A percentile compares a stretch with the other conserved stretches of the same genome.
Conservation (phyloP, 2,888 invertebrate genomes). For the Melipona bicolor region DNA sequence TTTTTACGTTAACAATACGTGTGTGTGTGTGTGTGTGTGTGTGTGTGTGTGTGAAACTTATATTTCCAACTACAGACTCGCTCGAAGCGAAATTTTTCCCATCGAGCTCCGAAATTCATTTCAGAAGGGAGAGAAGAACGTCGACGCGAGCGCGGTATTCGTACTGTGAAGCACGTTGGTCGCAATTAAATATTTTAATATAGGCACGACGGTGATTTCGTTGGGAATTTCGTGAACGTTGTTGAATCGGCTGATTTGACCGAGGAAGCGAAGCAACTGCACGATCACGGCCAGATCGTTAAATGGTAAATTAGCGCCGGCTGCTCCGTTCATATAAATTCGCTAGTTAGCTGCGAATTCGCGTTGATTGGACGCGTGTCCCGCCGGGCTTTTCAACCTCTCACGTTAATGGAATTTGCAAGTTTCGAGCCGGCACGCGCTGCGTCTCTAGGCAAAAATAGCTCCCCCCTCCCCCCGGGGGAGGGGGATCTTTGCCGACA, state of each 20-base stretch:
- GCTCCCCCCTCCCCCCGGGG: neutral
- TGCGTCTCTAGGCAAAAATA: neutral
- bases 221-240: constrained; percentile 13
- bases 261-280: constrained; percentile 18
- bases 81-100: neutral
- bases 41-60: neutral
- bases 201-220: neutral
- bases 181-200: constrained; percentile 9
- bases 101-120: neutral
- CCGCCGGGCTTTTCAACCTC: constrained; percentile 51
- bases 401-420: constrained; percentile 69
- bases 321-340: constrained; percentile 56
- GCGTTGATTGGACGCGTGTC: constrained; percentile 62
- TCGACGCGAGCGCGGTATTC: no score
- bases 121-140: neutral
- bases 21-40: no score
- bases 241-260: constrained; percentile 18
- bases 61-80: neutral
- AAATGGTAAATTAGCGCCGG: constrained; percentile 52
- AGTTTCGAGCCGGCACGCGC: constrained; percentile 39
- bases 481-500: no score
- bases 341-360: constrained; percentile 56
- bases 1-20: constrained; percentile 1
- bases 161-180: neutral
- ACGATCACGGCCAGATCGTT: constrained; percentile 36